Evolutionary conservation across 2,797 vertebrate genomes (phyloP).

Genomic region (Chaunax sp.): DNA sequence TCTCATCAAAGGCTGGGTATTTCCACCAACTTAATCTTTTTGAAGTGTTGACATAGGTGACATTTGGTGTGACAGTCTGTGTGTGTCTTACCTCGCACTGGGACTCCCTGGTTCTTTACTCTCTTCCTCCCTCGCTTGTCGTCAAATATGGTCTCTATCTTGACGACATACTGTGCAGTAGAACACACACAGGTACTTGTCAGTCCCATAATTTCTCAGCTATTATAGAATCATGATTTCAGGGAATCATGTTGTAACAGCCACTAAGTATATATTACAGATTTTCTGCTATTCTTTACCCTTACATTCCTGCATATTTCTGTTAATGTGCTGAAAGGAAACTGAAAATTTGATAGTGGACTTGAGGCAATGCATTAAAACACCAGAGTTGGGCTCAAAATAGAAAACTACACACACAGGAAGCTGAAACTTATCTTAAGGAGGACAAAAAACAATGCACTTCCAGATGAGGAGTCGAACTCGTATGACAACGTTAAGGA

Average conservation of each 20-base stretch:
- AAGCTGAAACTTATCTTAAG: slow-evolving; percentile 40
- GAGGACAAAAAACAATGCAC: slow-evolving; percentile 9
- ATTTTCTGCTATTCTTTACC: slow-evolving; percentile 41
- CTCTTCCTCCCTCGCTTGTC: slow-evolving; percentile 94
- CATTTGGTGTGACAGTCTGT: slow-evolving; percentile 32
- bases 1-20: slow-evolving; percentile 64
- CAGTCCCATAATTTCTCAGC: slow-evolving; percentile 49
- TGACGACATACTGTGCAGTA: slow-evolving; percentile 88
- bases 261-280: slow-evolving; percentile 44
- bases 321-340: slow-evolving; percentile 9
- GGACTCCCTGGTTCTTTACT: slow-evolving; percentile 86
- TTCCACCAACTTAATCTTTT: slow-evolving; percentile 61
- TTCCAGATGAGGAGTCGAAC: neutral
- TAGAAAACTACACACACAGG: slow-evolving; percentile 18
- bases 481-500: slow-evolving; percentile 1
- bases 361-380: neutral
- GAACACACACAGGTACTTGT: slow-evolving; percentile 47
- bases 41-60: slow-evolving; percentile 47
- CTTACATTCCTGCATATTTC: slow-evolving; percentile 41
- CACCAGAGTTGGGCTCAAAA: neutral
- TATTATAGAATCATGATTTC: slow-evolving; percentile 54
- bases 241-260: slow-evolving; percentile 42
- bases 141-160: slow-evolving; percentile 95
- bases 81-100: slow-evolving; percentile 84
- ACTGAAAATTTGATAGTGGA: slow-evolving; percentile 8